A percentile compares a stretch with the other conserved stretches of the same genome.
Conservation (phyloP, 2,797 vertebrate species). For the Staurois parvus region DNA sequence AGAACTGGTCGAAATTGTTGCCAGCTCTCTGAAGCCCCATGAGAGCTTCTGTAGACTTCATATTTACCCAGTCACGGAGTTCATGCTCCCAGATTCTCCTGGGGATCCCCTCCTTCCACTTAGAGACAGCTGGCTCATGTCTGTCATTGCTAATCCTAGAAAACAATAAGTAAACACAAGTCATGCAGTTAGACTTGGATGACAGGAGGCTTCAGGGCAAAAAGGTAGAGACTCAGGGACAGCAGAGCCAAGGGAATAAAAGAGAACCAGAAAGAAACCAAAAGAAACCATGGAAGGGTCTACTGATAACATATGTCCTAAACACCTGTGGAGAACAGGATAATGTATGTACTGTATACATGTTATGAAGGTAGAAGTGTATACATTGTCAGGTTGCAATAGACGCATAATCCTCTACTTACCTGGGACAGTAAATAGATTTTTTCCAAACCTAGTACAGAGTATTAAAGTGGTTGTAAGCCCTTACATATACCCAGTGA, state of each 20-base stretch:
- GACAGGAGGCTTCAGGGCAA: neutral
- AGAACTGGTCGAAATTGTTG: conserved; percentile 16
- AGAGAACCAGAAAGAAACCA: neutral
- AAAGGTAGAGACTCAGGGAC: no score
- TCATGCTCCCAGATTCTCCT: conserved; percentile 6
- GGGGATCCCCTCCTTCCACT: neutral
- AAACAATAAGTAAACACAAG: conserved; percentile 24
- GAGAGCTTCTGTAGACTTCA: conserved; percentile 26
- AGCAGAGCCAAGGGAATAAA: neutral
- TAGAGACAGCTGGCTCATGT: conserved; percentile 29
- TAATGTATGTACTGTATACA: no score
- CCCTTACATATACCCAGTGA: no score
- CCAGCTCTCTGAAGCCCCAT: conserved; percentile 9
- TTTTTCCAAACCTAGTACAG: no score
- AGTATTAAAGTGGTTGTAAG: no score
- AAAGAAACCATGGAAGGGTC: neutral
- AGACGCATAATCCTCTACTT: no score
- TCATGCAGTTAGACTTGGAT: neutral
- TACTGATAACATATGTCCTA: neutral
- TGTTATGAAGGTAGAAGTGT: no score
- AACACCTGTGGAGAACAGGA: no score
- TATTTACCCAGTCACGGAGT: neutral
- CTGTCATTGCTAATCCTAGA: conserved; percentile 9
- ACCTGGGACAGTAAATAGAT: no score
- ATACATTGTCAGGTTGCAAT: no score